Percentiles rank a stretch among this genome's conserved stretches.
These are phyloP conservation scores for Disparrhopalites patrizii DNA, from an alignment of 2,888 invertebrate species.

Conservation along the genomic window DNA sequence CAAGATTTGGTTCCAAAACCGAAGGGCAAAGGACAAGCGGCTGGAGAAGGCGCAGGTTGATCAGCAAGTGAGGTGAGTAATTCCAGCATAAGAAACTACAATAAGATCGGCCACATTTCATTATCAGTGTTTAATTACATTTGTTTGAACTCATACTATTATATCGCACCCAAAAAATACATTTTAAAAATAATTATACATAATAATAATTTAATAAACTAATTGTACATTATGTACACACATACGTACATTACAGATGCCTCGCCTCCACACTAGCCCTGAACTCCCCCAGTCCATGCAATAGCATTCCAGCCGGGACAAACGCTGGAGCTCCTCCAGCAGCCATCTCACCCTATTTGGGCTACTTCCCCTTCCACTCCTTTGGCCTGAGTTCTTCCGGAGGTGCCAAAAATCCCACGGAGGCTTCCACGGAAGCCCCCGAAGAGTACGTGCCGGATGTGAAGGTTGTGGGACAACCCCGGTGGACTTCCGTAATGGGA, in stretches of 20 bases:
- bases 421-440: not conserved
- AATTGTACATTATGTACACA: not conserved
- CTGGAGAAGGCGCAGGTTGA: slow-evolving; percentile 94
- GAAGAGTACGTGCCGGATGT: no score
- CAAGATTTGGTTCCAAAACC: slow-evolving; percentile 91
- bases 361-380: not conserved
- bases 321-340: not conserved
- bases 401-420: not conserved
- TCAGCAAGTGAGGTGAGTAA: slow-evolving; percentile 67
- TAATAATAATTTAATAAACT: no score
- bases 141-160: not conserved
- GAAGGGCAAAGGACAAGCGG: slow-evolving; percentile 91
- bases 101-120: not conserved
- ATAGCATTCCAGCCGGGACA: not conserved
- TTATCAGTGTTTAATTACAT: not conserved
- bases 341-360: not conserved
- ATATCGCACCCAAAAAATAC: not conserved
- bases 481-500: no score
- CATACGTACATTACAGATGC: not conserved
- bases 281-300: no score
- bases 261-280: slow-evolving; percentile 2
- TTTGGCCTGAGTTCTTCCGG: not conserved
- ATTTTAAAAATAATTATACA: not conserved
- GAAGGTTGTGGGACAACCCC: no score
- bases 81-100: not conserved